These are phyloP conservation scores for Bibio marci DNA, from an alignment of 2,888 invertebrate genomes.

Conservation along the genomic window DNA sequence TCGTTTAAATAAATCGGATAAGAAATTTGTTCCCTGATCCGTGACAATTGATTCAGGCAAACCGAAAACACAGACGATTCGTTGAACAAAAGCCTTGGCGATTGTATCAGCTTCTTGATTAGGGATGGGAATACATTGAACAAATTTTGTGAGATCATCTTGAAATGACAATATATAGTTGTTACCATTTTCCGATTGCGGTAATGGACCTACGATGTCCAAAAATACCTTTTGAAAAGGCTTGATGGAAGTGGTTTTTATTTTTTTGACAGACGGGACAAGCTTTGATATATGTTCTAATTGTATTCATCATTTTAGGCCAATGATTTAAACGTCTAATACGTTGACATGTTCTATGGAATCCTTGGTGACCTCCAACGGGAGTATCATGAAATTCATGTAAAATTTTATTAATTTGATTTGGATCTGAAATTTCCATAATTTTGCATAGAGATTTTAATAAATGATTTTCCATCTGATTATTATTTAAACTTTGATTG, in stretches of 20 bases:
- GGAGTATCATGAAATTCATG: background rate
- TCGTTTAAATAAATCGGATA: background rate
- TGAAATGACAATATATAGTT: background rate
- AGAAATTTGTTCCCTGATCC: too few relatives aligned
- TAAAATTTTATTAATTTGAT: background rate
- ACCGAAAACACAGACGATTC: background rate
- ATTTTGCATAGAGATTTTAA: too few relatives aligned
- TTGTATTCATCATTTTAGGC: too few relatives aligned
- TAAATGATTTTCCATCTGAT: too few relatives aligned
- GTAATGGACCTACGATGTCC: conserved; percentile 13
- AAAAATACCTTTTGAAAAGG: background rate
- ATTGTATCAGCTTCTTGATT: background rate
- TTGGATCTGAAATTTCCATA: background rate
- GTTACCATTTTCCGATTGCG: background rate
- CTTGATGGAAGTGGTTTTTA: background rate
- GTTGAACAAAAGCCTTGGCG: background rate
- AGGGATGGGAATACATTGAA: background rate
- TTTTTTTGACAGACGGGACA: too few relatives aligned
- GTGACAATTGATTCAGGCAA: background rate
- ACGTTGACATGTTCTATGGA: background rate
- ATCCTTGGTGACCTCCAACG: background rate
- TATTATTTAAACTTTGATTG: too few relatives aligned
- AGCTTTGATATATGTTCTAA: too few relatives aligned
- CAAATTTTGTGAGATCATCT: too few relatives aligned
- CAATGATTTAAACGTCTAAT: background rate